These are phyloP conservation scores for Vanessa tameamea DNA, from an alignment of 1,140 invertebrate genomes.

Conservation along the genomic window DNA sequence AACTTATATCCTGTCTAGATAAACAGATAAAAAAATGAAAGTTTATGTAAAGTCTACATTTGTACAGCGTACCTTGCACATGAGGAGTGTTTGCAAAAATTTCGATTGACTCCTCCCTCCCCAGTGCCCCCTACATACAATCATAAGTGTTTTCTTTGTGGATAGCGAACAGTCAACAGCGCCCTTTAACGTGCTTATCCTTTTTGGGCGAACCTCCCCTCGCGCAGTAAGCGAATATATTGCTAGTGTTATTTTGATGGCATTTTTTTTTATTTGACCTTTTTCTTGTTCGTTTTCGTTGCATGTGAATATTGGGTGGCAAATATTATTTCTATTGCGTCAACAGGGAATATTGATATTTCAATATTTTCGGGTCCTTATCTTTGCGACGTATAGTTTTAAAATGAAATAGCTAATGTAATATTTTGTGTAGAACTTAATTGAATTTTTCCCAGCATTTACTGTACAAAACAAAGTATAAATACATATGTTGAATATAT, in stretches of 20 bases:
- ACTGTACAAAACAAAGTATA: no score
- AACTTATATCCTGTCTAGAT: background rate
- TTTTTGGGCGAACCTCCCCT: constrained; percentile 62
- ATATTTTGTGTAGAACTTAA: no score
- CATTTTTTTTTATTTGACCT: constrained; percentile 29
- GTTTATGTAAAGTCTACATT: constrained; percentile 32
- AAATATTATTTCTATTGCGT: constrained; percentile 37
- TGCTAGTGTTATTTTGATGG: constrained; percentile 46
- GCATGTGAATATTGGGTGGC: constrained; percentile 38
- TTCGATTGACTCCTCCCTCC: constrained; percentile 61
- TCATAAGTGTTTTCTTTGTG: constrained; percentile 77
- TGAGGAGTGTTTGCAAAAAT: constrained; percentile 53
- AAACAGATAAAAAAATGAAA: constrained; percentile 16
- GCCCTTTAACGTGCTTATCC: constrained; percentile 77
- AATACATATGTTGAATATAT: no score
- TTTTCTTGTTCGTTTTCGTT: constrained; percentile 26
- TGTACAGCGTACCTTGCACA: background rate
- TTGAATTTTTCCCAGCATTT: no score
- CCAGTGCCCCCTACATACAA: constrained; percentile 51
- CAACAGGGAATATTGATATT: constrained; percentile 24
- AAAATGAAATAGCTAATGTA: background rate
- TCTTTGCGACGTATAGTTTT: background rate
- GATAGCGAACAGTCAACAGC: constrained; percentile 63
- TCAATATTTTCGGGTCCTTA: background rate
- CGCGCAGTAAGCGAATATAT: constrained; percentile 28